Conservation (phyloP, 2,888 invertebrate species). For the Lasius fuliginosus region DNA sequence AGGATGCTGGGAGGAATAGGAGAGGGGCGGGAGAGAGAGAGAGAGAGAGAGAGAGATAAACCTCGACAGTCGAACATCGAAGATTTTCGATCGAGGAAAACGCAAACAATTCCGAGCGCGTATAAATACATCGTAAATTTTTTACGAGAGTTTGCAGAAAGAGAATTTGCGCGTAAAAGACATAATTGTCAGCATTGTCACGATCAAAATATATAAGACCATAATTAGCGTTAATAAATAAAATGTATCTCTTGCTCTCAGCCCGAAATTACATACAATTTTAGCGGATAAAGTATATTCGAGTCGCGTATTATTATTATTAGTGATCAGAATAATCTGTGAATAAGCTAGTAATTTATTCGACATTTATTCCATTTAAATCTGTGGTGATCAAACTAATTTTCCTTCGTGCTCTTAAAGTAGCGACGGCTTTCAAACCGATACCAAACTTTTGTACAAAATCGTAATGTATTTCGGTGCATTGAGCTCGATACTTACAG, state of each 20-base stretch:
- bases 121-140: constrained; percentile 42
- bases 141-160: not conserved
- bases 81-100: constrained; percentile 59
- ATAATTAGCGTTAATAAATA: constrained; percentile 26
- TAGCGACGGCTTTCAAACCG: not conserved
- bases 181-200: not conserved
- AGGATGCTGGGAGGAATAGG: constrained; percentile 34
- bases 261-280: not conserved
- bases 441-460: not conserved
- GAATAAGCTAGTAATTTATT: not conserved
- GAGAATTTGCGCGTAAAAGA: not conserved
- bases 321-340: not conserved
- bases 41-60: constrained; percentile 16
- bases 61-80: constrained; percentile 44
- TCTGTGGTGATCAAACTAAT: not conserved
- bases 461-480: not conserved
- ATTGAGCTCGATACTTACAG: not conserved
- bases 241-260: not conserved
- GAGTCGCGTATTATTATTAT: constrained; percentile 8
- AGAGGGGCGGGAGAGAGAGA: not conserved
- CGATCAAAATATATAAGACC: not conserved
- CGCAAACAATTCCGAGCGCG: constrained; percentile 38
- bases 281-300: not conserved
- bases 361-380: not conserved
- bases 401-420: not conserved